A percentile compares a stretch with the other conserved stretches of the same genome.
Conservation (phyloP, 35 echinoderm and acorn worm species). For the Ophiothrix spiculata region DNA sequence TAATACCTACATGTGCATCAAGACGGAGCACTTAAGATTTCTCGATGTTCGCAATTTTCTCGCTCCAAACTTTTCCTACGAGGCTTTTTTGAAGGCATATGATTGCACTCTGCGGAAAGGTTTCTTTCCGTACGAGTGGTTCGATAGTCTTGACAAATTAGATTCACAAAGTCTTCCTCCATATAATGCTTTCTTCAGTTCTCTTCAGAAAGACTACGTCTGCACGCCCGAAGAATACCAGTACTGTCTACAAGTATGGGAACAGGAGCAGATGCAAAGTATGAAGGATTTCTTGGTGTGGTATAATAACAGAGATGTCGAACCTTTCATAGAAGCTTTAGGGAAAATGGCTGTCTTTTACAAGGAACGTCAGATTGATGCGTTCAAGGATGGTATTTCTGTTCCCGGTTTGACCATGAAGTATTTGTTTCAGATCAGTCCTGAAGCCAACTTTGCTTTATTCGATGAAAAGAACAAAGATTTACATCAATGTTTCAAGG, state of each 20-base stretch:
- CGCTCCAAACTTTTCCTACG: too few species aligned
- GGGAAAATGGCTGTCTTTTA: slow-evolving; percentile 43
- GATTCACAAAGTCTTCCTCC: too few species aligned
- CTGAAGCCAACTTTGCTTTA: slow-evolving; percentile 22
- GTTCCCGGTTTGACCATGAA: too few species aligned
- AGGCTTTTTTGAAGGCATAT: too few species aligned
- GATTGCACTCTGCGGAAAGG: too few species aligned
- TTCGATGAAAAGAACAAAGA: too few species aligned
- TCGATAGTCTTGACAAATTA: slow-evolving; percentile 7
- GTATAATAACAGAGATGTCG: slow-evolving; percentile 38
- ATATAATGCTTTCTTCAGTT: too few species aligned
- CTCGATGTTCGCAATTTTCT: too few species aligned
- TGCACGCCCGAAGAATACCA: slow-evolving; percentile 32
- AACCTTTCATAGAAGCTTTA: slow-evolving; percentile 26
- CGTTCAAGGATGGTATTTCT: too few species aligned
- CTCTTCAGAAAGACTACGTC: too few species aligned
- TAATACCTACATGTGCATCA: slow-evolving; percentile 36
- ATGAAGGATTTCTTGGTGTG: slow-evolving; percentile 39
- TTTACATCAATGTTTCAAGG: too few species aligned
- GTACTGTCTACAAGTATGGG: slow-evolving; percentile 11
- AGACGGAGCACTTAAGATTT: slow-evolving; percentile 29
- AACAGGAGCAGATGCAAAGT: slow-evolving; percentile 15
- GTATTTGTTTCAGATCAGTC: too few species aligned
- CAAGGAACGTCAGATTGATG: slow-evolving; percentile 21
- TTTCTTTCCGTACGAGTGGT: slow-evolving; percentile 48